These are phyloP conservation scores for Sparus aurata DNA, from an alignment of 2,797 vertebrate genomes.

Conservation along the genomic window DNA sequence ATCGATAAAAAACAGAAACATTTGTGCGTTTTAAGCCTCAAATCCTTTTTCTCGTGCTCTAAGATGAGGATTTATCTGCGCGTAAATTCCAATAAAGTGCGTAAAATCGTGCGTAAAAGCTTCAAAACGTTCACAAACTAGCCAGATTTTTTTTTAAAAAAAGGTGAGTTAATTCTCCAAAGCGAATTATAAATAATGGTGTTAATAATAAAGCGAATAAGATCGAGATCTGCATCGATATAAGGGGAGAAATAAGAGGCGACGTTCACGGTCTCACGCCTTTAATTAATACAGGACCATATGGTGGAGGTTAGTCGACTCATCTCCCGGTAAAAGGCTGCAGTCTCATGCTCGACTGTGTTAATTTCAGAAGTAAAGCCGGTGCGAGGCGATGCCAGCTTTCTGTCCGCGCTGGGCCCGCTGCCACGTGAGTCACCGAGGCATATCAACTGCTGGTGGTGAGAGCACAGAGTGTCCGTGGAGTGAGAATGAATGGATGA, in stretches of 20 bases:
- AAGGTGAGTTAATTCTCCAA: rapidly evolving
- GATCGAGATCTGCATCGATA: neutral
- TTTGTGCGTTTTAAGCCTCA: neutral
- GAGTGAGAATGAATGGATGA: slow-evolving; percentile 58
- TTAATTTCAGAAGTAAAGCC: slow-evolving; percentile 73
- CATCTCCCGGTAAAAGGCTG: slow-evolving; percentile 71
- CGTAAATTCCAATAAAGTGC: neutral
- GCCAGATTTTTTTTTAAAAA: rapidly evolving
- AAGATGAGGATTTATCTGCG: neutral
- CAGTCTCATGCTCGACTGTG: slow-evolving; percentile 68
- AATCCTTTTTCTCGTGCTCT: neutral
- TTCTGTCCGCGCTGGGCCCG: slow-evolving; percentile 76
- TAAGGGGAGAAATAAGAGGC: slow-evolving; percentile 4
- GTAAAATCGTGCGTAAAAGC: neutral
- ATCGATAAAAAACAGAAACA: too few species aligned
- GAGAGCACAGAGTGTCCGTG: slow-evolving; percentile 30
- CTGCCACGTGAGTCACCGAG: slow-evolving; percentile 68
- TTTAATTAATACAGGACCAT: slow-evolving; percentile 71
- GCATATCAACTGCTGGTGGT: slow-evolving; percentile 54
- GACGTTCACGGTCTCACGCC: slow-evolving; percentile 65
- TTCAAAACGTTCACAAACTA: neutral
- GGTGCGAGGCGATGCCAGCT: slow-evolving; percentile 67
- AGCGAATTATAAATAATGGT: neutral
- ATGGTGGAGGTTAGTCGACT: slow-evolving; percentile 68
- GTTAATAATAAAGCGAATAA: neutral